Conservation (phyloP, 1,140 invertebrate genomes). For the Solenopsis fugax region DNA sequence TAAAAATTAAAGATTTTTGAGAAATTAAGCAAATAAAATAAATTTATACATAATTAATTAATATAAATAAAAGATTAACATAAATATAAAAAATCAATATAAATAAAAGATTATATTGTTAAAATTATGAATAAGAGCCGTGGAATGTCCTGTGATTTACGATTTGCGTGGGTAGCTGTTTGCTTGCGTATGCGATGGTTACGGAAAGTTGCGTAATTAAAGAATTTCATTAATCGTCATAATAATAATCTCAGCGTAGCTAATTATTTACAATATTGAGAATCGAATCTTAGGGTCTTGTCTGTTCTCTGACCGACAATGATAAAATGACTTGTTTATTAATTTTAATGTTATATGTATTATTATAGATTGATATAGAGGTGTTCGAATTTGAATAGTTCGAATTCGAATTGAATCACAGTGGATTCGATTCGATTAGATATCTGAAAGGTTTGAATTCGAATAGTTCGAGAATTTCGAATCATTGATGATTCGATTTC, state of each 20-base stretch:
- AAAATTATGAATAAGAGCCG: not conserved
- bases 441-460: no score
- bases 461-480: no score
- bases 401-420: no score
- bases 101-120: not conserved
- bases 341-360: not conserved
- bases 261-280: not conserved
- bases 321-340: not conserved
- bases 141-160: not conserved
- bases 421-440: no score
- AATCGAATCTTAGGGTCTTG: not conserved
- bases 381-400: no score
- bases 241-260: not conserved
- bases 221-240: conserved; percentile 14
- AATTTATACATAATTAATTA: no score
- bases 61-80: no score
- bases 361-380: no score
- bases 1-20: not conserved
- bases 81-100: no score
- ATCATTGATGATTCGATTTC: no score
- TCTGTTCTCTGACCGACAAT: not conserved
- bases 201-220: conserved; percentile 37
- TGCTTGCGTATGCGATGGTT: not conserved
- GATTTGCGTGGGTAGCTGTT: conserved; percentile 20
- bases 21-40: conserved; percentile 3